phyloP scores from a whole-genome alignment of 2,797 vertebrate species.

The Poliocrania exsul region DNA sequence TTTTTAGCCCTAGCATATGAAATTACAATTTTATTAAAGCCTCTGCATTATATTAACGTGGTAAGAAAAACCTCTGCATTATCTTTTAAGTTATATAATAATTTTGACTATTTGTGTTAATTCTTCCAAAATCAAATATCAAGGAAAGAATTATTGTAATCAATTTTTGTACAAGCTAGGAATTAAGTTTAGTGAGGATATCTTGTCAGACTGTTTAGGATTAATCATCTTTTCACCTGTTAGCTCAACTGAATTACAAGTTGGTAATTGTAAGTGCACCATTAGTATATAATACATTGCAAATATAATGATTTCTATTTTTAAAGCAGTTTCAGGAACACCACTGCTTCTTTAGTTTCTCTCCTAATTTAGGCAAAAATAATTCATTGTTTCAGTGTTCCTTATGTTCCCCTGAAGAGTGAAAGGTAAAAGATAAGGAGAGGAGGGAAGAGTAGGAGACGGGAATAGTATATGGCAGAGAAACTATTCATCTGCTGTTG shows the following conservation, averaged over 20 bases:
- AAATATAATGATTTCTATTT: background rate
- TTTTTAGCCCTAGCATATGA: conserved; percentile 54
- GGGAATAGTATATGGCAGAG: background rate
- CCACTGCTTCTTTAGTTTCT: background rate
- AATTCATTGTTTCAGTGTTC: background rate
- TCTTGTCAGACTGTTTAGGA: background rate
- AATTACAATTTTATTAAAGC: conserved; percentile 27
- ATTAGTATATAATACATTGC: background rate
- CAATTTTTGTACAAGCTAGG: background rate
- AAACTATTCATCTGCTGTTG: background rate
- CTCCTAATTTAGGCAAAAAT: background rate
- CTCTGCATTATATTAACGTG: conserved; percentile 15
- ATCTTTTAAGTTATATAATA: conserved; percentile 27
- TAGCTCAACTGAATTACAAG: background rate
- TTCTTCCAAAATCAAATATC: conserved; percentile 26
- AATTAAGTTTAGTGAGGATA: conserved; percentile 21
- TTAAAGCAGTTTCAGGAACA: background rate
- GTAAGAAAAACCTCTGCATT: conserved; percentile 39
- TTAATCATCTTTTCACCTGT: conserved; percentile 2
- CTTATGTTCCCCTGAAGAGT: background rate
- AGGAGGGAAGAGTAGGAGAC: background rate
- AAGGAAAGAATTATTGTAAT: background rate
- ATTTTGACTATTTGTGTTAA: background rate
- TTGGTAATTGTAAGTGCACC: background rate
- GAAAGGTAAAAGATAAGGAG: background rate